These are phyloP conservation scores for Lichenostomus cassidix DNA, from an alignment of 2,113 vertebrate genomes.

Conservation along the genomic window DNA sequence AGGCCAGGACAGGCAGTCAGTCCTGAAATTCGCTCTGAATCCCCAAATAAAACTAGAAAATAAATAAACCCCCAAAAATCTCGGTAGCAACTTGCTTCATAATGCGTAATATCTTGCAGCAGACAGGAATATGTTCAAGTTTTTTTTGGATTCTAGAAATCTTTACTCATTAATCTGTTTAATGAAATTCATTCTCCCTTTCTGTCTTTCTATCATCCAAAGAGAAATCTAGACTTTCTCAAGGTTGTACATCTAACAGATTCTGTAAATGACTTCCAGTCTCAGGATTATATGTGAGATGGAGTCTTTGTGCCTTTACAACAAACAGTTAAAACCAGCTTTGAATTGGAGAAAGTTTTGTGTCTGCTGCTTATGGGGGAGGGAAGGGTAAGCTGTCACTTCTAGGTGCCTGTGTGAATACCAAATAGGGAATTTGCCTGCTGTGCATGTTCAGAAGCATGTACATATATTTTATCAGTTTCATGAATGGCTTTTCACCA, in stretches of 20 bases:
- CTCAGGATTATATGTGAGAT: background rate
- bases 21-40: background rate
- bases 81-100: background rate
- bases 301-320: background rate
- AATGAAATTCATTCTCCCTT: background rate
- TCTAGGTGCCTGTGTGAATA: background rate
- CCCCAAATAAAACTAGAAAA: background rate
- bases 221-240: background rate
- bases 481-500: background rate
- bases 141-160: background rate
- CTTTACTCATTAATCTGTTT: background rate
- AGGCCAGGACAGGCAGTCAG: background rate
- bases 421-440: background rate
- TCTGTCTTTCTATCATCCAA: background rate
- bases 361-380: background rate
- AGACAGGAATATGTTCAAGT: background rate
- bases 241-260: background rate
- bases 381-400: background rate
- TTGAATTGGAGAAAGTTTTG: background rate
- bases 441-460: background rate
- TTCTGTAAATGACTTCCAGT: background rate
- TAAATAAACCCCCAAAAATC: background rate
- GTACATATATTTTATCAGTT: background rate
- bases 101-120: background rate
- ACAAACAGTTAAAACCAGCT: background rate